Base-by-base conservation (phyloP, 2,113 vertebrate genomes). In the Ranitomeya imitator region DNA sequence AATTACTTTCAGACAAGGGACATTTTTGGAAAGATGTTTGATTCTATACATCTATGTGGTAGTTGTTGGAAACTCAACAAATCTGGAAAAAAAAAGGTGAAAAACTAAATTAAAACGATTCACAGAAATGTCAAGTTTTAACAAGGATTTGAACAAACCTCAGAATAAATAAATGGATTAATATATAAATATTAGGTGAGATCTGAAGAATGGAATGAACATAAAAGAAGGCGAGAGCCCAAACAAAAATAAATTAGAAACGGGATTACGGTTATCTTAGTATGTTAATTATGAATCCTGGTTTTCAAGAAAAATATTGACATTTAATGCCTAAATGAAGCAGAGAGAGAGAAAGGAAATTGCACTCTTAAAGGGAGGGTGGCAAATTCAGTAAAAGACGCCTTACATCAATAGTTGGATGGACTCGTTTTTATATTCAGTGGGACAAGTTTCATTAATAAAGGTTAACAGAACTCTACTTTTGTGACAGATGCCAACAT, bases 171-270 rank as follows among this genome's bases (percentile, higher is more conserved):
- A 74, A 74, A 74, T 74, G 21, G 71, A 51, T 51, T 74, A 45
- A 74, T 74, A 74, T 71, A 14, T 74, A 74, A 74, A 45, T 74
- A 37, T 74, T 45, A 45, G 71, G 23, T 71, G 23, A 26, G n/a
- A 71, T 26, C 11, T 71, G 13, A 26, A 74, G 71, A 45, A 45
- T 16, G 71, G 45, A 45, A 74, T 45, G 4, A 73, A 37, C 26
- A 16, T 37, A 73, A 23, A 37, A 15, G 37, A 31, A n/a, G 23
- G n/a, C 4, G 23, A 23, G 15, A 45, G 31, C 71, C 37, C 71
- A 31, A 74, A 74, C 71, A 74, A 74, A 74, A 19, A 19, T 15
- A 74, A 74, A 74, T 74, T 74, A 74, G 71, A 74, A 74, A 74
- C 14, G 15, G 69, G 31, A 74, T 74, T 74, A 74, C 6, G 16